phyloP scores from a whole-genome alignment of 2,113 vertebrate genomes.

The Entomyzon cyanotis region DNA sequence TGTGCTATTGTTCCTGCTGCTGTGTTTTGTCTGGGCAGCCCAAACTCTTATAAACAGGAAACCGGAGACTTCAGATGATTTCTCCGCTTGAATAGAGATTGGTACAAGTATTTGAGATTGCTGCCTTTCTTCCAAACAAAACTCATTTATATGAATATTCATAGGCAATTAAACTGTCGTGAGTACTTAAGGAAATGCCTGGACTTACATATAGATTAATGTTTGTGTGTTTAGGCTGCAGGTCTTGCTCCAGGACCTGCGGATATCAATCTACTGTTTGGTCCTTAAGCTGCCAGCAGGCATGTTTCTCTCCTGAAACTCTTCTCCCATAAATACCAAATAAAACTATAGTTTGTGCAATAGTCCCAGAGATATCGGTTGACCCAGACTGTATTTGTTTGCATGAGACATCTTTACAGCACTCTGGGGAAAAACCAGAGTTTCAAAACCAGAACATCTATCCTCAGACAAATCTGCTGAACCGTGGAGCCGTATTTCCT shows the following conservation, averaged over 20 bases:
- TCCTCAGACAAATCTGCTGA: constrained; percentile 72
- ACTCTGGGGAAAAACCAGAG: constrained; percentile 67
- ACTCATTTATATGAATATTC: constrained; percentile 10
- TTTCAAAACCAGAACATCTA: constrained; percentile 71
- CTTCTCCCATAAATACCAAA: constrained; percentile 30
- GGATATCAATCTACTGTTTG: background rate
- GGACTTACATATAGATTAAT: background rate
- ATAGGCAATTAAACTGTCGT: background rate
- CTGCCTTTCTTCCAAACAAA: background rate
- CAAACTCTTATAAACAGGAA: constrained; percentile 53
- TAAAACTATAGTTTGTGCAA: constrained; percentile 55
- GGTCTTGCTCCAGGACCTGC: background rate
- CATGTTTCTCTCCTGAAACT: constrained; percentile 10
- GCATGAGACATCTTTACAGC: constrained; percentile 69
- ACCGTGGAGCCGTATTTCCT: constrained; percentile 70
- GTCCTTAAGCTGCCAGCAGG: background rate
- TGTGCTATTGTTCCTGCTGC: constrained; percentile 31
- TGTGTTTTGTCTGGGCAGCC: constrained; percentile 40
- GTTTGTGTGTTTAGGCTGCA: background rate
- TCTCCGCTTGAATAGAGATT: background rate
- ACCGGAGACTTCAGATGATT: background rate
- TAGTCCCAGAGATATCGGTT: constrained; percentile 63
- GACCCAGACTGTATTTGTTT: constrained; percentile 74
- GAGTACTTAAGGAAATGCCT: constrained; percentile 5
- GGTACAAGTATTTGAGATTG: background rate